Percentiles rank a stretch among this genome's conserved stretches.
Conservation (phyloP, 2,888 invertebrate genomes). For the Phoenoteleia sp. region DNA sequence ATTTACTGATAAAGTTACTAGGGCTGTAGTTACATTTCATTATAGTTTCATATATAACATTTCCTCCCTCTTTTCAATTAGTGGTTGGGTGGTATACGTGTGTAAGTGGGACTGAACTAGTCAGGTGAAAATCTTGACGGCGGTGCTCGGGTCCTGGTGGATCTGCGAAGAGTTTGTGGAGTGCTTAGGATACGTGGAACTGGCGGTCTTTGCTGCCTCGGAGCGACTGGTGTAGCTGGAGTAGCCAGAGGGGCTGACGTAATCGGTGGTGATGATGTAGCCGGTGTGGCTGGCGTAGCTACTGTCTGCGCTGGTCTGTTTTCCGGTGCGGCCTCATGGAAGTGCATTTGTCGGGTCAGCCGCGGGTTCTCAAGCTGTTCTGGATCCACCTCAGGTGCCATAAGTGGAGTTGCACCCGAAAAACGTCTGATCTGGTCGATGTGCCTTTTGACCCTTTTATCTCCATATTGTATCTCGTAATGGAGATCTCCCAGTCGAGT, state of each 20-base stretch:
- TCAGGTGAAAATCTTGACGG: not conserved
- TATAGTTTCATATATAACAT: not conserved
- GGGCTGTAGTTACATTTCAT: no score
- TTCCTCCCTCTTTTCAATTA: constrained; percentile 6
- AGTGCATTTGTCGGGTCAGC: not conserved
- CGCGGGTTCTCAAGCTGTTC: not conserved
- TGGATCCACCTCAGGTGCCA: not conserved
- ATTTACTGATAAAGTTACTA: no score
- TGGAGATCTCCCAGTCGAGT: constrained; percentile 30
- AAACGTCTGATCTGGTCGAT: constrained; percentile 31
- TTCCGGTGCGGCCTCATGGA: no score
- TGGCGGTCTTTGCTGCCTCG: no score
- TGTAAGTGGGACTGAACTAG: no score
- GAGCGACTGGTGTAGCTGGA: no score
- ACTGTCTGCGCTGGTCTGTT: no score
- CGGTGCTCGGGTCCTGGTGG: constrained; percentile 19
- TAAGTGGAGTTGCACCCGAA: not conserved
- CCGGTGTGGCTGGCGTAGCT: no score
- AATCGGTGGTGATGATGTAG: no score
- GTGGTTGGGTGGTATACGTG: not conserved
- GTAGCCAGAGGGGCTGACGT: no score
- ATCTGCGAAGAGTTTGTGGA: no score
- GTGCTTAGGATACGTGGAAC: no score
- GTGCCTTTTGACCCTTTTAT: constrained; percentile 28
- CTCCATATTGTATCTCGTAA: constrained; percentile 5